Percentiles rank a stretch among this genome's conserved stretches.
phyloP scores from a whole-genome alignment of 2,797 vertebrate genomes.

The Halcyon chelicuti region DNA sequence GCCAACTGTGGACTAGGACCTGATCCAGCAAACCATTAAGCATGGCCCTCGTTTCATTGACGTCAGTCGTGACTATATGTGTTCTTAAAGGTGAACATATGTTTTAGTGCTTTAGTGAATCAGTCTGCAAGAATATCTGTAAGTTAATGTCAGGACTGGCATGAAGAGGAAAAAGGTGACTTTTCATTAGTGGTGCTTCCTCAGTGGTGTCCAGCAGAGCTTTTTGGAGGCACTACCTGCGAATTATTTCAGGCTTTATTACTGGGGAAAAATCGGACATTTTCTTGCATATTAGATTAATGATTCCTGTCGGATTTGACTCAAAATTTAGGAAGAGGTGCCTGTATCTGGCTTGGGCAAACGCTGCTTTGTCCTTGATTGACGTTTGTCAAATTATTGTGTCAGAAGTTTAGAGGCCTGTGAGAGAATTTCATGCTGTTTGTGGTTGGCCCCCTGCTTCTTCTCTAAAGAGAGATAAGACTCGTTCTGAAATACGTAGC shows the following conservation, averaged over 20 bases:
- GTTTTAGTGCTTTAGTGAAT: neutral
- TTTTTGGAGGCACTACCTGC: neutral
- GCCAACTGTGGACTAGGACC: neutral
- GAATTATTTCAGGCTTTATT: neutral
- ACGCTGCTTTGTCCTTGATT: neutral
- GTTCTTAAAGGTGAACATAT: slow-evolving; percentile 34
- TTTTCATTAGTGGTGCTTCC: neutral
- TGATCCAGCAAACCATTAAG: slow-evolving; percentile 17
- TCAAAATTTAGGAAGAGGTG: neutral
- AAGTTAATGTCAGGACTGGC: neutral
- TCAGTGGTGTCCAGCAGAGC: neutral
- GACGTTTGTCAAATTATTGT: accelerated
- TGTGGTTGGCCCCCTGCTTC: neutral
- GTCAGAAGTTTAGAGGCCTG: neutral
- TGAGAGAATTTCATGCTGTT: neutral
- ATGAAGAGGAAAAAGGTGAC: neutral
- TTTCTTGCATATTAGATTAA: neutral
- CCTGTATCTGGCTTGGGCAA: neutral
- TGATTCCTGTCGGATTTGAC: neutral
- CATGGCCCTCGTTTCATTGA: neutral
- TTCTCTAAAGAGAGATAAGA: neutral
- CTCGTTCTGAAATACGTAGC: neutral
- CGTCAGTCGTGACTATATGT: neutral
- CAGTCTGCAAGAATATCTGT: neutral
- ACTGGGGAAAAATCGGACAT: accelerated